A percentile compares a stretch with the other conserved stretches of the same genome.
Conservation (phyloP, 2,113 vertebrate genomes). For the Aspidoscelis tigris region DNA sequence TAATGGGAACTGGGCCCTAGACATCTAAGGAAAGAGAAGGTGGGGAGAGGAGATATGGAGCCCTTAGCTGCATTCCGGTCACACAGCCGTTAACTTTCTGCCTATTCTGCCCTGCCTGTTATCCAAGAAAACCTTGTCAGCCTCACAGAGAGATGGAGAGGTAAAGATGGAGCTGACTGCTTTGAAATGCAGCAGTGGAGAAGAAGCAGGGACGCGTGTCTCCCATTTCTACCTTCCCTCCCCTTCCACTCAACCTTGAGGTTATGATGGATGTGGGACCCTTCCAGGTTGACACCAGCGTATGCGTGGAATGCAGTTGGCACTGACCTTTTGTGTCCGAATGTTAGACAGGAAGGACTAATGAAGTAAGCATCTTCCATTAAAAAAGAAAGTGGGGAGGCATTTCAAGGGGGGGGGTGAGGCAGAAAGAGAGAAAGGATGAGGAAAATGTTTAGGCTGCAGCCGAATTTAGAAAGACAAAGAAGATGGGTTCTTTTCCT, state of each 20-base stretch:
- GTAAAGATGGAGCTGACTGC: constrained; percentile 60
- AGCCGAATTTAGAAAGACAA: background rate
- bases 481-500: too few species aligned
- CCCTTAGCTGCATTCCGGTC: constrained; percentile 40
- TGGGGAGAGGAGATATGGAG: background rate
- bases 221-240: background rate
- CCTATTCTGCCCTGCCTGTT: constrained; percentile 45
- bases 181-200: constrained; percentile 20
- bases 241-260: background rate
- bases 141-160: constrained; percentile 14
- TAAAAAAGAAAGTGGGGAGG: background rate
- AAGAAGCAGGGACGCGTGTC: background rate
- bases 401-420: background rate
- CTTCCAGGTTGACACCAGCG: background rate
- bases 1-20: background rate
- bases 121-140: constrained; percentile 55
- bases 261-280: constrained; percentile 11
- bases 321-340: background rate
- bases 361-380: constrained; percentile 16
- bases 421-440: background rate
- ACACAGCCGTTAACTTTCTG: constrained; percentile 53
- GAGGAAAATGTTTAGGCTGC: background rate
- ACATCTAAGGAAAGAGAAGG: constrained; percentile 7
- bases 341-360: background rate
- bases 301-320: background rate